Base-by-base conservation (phyloP, 2,797 vertebrate genomes). In the Sebastes oblongus region DNA sequence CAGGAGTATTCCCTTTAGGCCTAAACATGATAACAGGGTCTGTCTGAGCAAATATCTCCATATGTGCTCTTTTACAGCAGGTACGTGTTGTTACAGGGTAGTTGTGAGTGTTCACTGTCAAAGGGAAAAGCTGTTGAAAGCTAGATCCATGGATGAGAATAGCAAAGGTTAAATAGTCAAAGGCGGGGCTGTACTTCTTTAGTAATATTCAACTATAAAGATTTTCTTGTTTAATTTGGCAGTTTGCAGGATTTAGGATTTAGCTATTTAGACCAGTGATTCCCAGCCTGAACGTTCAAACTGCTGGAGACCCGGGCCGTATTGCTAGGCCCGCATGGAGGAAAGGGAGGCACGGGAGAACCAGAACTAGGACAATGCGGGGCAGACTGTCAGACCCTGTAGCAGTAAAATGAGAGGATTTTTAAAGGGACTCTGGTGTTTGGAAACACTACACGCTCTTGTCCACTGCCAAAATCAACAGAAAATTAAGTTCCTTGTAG, bases 31-130 rank as follows among this genome's bases (percentile, higher is more conserved):
- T 75, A 80, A 82, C 80, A 84, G 67, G 75, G 66, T 82, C 36
- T 84, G 88, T 61, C 58, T 24, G 62, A 67, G 77, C 73, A 83
- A 78, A 88, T 79, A 77, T 72, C 62, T 71, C 34, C 8, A 50
- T 9, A 39, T 62, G 61, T 72, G 68, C 60, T 61, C 78, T 56
- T 77, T 85, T 68, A 78, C 77, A 80, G 52, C 75, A 6, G 11
- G 65, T 80, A 79, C 84, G 29, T 78, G 89, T 85, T 86, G 74
- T 77, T 79, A 80, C 84, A 81, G 34, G 75, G 75, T 16, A 58
- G 61, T 18, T 61, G 64, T 56, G 60, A 78, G 55, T 77, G 52
- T 52, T 82, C 29, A 6, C 36, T 25, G 80, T 80, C 72, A 56
- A 39, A 46, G 39, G 74, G 56, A 50, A 83, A 76, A 60, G 61